Conservation (phyloP, 2,888 invertebrate genomes). For the Hemistola chrysoprasaria region DNA sequence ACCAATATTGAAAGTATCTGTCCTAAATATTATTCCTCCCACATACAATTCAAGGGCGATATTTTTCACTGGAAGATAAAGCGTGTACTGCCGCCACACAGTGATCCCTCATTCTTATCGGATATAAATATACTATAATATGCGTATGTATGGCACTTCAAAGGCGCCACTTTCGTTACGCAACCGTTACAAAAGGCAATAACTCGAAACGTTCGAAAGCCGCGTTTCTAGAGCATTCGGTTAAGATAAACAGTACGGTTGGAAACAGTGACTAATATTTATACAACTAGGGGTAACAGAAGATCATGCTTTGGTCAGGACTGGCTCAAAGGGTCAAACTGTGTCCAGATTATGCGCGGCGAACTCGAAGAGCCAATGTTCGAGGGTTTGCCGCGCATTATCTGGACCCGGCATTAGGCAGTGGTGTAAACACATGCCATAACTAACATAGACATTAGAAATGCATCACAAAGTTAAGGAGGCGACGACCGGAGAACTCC, state of each 20-base stretch:
- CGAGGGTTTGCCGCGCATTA: no score
- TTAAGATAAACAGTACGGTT: constrained; percentile 4
- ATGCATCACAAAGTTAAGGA: no score
- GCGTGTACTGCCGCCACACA: constrained; percentile 3
- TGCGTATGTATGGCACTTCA: not conserved
- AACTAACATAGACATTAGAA: no score
- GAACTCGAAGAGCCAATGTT: no score
- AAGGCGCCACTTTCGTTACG: constrained; percentile 5
- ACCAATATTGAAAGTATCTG: no score
- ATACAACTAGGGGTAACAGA: not conserved
- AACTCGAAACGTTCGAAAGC: constrained; percentile 4
- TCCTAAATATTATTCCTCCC: not conserved
- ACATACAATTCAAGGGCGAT: not conserved
- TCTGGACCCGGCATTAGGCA: no score
- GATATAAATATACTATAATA: not conserved
- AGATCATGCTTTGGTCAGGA: no score
- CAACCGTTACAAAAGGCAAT: constrained; percentile 7
- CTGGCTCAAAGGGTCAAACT: no score
- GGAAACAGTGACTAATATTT: not conserved
- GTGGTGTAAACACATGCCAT: no score
- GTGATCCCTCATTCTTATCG: constrained; percentile 7
- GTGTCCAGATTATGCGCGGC: no score
- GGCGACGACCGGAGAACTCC: no score
- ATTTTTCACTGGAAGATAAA: constrained; percentile 2
- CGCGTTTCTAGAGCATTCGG: constrained; percentile 9